Conservation (phyloP, 2,888 invertebrate genomes). For the Argyra leucocephala region DNA sequence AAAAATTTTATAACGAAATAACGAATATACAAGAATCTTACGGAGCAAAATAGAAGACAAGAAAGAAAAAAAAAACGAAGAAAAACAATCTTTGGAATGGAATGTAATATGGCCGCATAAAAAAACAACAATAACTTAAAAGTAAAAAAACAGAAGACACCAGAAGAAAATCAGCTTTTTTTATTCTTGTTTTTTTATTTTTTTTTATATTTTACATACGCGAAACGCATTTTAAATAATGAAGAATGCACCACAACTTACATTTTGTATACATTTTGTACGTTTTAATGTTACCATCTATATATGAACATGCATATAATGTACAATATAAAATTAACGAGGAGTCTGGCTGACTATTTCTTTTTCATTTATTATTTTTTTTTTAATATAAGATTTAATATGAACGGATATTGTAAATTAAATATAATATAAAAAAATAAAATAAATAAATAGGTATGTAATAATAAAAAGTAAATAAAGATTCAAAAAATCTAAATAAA, state of each 20-base stretch:
- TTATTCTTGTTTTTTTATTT: background rate
- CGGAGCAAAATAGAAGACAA: background rate
- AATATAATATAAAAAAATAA: too few relatives aligned
- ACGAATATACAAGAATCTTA: background rate
- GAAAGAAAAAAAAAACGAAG: background rate
- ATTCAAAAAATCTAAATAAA: too few relatives aligned
- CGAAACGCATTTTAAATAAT: background rate
- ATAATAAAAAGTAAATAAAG: too few relatives aligned
- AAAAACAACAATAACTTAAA: background rate
- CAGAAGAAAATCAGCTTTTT: background rate
- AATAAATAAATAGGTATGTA: too few relatives aligned
- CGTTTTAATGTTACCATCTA: background rate
- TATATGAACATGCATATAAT: background rate
- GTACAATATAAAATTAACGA: too few relatives aligned
- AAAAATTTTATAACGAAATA: background rate
- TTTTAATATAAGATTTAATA: too few relatives aligned
- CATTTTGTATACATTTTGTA: background rate
- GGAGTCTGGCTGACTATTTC: too few relatives aligned
- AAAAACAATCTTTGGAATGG: background rate
- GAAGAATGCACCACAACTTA: background rate
- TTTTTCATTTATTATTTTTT: too few relatives aligned
- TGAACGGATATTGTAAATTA: too few relatives aligned
- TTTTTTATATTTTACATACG: background rate
- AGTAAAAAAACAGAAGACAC: background rate
- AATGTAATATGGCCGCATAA: background rate